Evolutionary conservation across 2,113 vertebrate species (phyloP).

Genomic region (Cygnus buccinator): DNA sequence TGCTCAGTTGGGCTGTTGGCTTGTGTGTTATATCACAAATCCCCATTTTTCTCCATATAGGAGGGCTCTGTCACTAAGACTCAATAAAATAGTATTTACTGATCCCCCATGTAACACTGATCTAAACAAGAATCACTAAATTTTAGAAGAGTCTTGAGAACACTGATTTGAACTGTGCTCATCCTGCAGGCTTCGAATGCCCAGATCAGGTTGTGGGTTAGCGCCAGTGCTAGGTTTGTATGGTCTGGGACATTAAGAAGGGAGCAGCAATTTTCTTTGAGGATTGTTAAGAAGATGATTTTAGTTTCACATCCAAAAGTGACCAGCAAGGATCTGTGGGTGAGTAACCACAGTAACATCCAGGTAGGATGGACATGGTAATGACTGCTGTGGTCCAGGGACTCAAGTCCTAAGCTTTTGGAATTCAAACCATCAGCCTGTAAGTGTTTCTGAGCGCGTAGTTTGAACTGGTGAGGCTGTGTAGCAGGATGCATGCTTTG

Average conservation of each 20-base stretch:
- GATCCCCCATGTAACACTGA: neutral
- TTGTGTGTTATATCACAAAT: neutral
- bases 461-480: neutral
- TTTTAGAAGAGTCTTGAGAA: neutral
- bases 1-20: neutral
- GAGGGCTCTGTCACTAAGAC: neutral
- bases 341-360: neutral
- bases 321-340: neutral
- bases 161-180: neutral
- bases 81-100: neutral
- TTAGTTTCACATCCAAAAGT: neutral
- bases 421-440: neutral
- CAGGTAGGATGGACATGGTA: neutral
- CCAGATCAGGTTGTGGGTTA: neutral
- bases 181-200: neutral
- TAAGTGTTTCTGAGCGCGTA: neutral
- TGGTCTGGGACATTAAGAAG: neutral
- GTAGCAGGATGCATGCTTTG: fast-evolving
- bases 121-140: neutral
- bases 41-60: neutral
- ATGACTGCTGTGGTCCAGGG: neutral
- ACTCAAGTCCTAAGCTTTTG: neutral
- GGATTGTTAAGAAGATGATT: neutral
- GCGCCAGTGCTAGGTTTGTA: neutral
- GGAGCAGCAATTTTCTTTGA: neutral